Evolutionary conservation across 2,888 invertebrate species (phyloP).

Genomic region (Cancer borealis): DNA sequence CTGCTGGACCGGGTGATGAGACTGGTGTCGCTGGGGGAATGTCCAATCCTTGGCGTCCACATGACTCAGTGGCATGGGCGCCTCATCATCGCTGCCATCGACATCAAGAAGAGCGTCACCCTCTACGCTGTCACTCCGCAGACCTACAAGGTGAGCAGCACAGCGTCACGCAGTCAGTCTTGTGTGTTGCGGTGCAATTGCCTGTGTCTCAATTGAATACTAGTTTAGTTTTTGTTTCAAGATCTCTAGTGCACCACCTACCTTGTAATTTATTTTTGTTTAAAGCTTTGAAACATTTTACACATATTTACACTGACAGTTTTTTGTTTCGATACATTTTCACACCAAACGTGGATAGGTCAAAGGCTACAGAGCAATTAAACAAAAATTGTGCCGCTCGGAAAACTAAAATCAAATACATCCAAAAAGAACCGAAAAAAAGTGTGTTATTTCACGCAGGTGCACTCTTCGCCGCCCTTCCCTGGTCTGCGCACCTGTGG

Average conservation of each 20-base stretch:
- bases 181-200: not conserved
- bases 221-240: not conserved
- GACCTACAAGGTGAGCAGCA: constrained; percentile 31
- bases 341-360: not conserved
- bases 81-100: constrained; percentile 30
- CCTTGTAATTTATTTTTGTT: not conserved
- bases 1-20: constrained; percentile 10
- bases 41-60: not conserved
- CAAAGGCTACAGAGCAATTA: not conserved
- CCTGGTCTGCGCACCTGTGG: constrained; percentile 13
- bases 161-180: not conserved
- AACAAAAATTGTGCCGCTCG: not conserved
- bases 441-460: not conserved
- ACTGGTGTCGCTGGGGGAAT: not conserved
- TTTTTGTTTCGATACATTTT: not conserved
- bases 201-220: not conserved
- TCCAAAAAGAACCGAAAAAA: not conserved
- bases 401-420: not conserved
- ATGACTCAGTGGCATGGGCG: constrained; percentile 49
- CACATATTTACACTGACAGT: not conserved
- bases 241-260: not conserved
- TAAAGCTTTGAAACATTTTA: not conserved
- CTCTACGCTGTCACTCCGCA: constrained; percentile 18
- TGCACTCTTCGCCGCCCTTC: not conserved
- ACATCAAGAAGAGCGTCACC: not conserved